Percentiles rank a stretch among this genome's conserved stretches.
Evolutionary conservation across 2,888 invertebrate species (phyloP).

Genomic region (Pheosia gnoma): DNA sequence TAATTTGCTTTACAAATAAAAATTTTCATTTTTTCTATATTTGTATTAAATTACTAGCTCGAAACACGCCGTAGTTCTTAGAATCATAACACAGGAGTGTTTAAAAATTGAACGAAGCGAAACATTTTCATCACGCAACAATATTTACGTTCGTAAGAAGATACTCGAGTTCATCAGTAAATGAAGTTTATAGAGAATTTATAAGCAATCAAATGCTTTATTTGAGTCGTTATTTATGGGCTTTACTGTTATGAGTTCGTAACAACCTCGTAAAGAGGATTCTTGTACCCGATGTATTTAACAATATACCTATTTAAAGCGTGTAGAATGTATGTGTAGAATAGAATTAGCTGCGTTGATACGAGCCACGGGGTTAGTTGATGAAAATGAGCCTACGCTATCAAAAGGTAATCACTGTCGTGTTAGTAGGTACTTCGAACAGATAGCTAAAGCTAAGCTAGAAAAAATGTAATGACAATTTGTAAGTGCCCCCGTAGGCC

Average conservation of each 20-base stretch:
- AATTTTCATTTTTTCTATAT: too few relatives aligned
- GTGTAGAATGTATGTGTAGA: neutral
- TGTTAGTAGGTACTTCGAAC: too few relatives aligned
- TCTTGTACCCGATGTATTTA: neutral
- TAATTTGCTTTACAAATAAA: too few relatives aligned
- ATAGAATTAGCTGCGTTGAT: too few relatives aligned
- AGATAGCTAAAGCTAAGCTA: too few relatives aligned
- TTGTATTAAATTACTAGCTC: neutral
- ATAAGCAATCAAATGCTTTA: constrained; percentile 14
- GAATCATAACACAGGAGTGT: neutral
- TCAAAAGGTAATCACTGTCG: too few relatives aligned
- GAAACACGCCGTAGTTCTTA: neutral
- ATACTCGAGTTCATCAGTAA: constrained; percentile 4
- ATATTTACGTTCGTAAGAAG: constrained; percentile 1
- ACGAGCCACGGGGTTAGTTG: too few relatives aligned
- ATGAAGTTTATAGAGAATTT: constrained; percentile 9
- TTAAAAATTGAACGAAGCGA: neutral
- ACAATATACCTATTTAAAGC: neutral
- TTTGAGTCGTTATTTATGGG: constrained; percentile 11
- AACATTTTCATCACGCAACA: neutral
- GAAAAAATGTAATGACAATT: too few relatives aligned
- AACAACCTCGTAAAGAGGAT: neutral
- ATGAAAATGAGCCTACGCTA: too few relatives aligned
- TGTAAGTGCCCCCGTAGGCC: too few relatives aligned
- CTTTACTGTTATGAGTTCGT: constrained; percentile 15